Evolutionary conservation across 2,113 vertebrate genomes (phyloP), one percentile per base, ranked within the genome.

Genomic region (Sapayoa aenigma): DNA sequence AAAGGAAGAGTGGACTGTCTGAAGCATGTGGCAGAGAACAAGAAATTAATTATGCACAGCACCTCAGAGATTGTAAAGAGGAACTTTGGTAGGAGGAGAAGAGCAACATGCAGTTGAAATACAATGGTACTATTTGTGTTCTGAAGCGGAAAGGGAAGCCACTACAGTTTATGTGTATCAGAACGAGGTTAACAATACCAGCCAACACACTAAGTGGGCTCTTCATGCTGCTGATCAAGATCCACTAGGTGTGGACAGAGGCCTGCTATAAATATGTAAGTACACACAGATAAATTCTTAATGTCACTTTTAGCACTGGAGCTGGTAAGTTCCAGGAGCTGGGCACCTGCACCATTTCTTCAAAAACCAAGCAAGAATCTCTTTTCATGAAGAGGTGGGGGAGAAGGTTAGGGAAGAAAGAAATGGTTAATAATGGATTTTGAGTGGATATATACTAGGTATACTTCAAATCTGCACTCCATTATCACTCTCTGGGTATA

Each of bases 181-280:
- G 31, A 83, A 53, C 4, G 6, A 31, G 14, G 39, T 75, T 53
- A 71, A 49, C 17, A 75, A 46, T 3, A n/a, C n/a, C n/a, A 82
- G 31, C 14, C n/a, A 90, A 24, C 8, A 35, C 14, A 63, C 6
- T 22, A 56, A 78, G 35, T 16, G 18, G 21, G 42, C 4, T 59
- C 12, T 67, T 74, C 17, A 39, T 41, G 28, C 30, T 52, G 47
- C 33, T n/a, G 37, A 46, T 44, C 10, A 74, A 52, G 52, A 90
- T 46, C 12, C 9, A 37, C 11, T 14, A 60, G 5, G 9, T 50
- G 17, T 3, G 30, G 23, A 59, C 18, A 56, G 11, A 81, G 20
- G n/a, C 33, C 87, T 0, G 2, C 60, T 55, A 33, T 16, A 79
- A 49, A 28, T 8, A 41, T 1, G 0, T 31, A 50, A 69, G 9